Evolutionary conservation across 2,888 invertebrate species (phyloP).

Genomic region (Tachina fera): DNA sequence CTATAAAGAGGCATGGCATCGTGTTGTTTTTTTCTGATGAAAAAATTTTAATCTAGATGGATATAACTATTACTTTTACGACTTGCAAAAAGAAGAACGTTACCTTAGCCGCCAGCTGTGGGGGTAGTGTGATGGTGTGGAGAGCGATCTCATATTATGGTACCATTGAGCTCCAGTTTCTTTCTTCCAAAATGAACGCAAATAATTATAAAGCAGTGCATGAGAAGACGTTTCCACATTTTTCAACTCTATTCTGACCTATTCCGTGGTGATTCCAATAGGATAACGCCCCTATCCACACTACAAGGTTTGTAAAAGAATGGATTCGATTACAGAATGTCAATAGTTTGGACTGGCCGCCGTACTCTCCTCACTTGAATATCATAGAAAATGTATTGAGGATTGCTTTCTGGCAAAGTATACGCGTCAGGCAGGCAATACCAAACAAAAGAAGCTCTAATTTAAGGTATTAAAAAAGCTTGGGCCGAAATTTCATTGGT

Average conservation of each 20-base stretch:
- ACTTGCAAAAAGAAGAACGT: too few species aligned
- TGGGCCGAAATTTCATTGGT: neutral
- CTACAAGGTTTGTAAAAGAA: neutral
- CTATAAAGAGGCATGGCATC: too few species aligned
- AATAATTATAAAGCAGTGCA: too few species aligned
- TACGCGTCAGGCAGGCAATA: neutral
- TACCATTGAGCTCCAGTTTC: too few species aligned
- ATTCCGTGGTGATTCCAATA: neutral
- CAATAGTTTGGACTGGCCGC: neutral
- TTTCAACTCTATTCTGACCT: neutral
- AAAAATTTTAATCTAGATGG: too few species aligned
- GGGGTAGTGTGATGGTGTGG: too few species aligned
- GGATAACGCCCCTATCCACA: neutral
- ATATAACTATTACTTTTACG: too few species aligned
- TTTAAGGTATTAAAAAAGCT: neutral
- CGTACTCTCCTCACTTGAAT: neutral
- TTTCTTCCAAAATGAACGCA: too few species aligned
- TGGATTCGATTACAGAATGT: neutral
- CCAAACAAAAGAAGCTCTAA: neutral
- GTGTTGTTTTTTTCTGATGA: too few species aligned
- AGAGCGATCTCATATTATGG: too few species aligned
- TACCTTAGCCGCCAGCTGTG: too few species aligned
- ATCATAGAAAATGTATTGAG: neutral
- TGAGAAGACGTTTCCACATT: slow-evolving; percentile 17
- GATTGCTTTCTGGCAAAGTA: neutral